Evolutionary conservation across 2,888 invertebrate species (phyloP).

Genomic region (Tetranychus truncatus): DNA sequence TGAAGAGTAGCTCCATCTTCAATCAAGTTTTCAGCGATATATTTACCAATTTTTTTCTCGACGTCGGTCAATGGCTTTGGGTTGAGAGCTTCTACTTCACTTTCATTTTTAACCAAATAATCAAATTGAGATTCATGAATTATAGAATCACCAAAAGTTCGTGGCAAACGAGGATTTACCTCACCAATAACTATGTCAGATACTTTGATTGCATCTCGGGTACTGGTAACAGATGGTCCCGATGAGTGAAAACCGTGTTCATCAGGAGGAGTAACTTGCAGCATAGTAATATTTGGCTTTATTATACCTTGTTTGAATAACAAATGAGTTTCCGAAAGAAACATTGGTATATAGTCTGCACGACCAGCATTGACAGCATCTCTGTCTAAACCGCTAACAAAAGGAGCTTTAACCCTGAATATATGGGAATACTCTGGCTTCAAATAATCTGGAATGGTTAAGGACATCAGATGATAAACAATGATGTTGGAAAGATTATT

Average conservation of each 20-base stretch:
- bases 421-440: not conserved
- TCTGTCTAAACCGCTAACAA: not conserved
- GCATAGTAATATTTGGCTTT: conserved; percentile 10
- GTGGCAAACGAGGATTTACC: conserved; percentile 69
- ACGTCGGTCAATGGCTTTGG: conserved; percentile 41
- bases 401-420: not conserved
- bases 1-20: conserved; percentile 80
- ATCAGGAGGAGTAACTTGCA: conserved; percentile 33
- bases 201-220: conserved; percentile 34
- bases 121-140: conserved; percentile 81
- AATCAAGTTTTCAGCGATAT: conserved; percentile 73
- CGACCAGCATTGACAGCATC: conserved; percentile 30
- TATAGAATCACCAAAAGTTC: conserved; percentile 77
- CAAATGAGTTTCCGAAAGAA: conserved; percentile 36
- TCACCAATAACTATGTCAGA: conserved; percentile 38
- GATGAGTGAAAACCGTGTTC: conserved; percentile 36
- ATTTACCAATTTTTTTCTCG: conserved; percentile 61
- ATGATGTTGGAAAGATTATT: not conserved
- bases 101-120: conserved; percentile 47
- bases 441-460: not conserved
- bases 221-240: conserved; percentile 35
- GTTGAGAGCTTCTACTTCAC: conserved; percentile 48
- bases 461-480: conserved; percentile 2
- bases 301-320: conserved; percentile 31
- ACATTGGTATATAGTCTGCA: conserved; percentile 36